phyloP scores from a whole-genome alignment of 2,113 vertebrate genomes.

The Siniperca chuatsi region DNA sequence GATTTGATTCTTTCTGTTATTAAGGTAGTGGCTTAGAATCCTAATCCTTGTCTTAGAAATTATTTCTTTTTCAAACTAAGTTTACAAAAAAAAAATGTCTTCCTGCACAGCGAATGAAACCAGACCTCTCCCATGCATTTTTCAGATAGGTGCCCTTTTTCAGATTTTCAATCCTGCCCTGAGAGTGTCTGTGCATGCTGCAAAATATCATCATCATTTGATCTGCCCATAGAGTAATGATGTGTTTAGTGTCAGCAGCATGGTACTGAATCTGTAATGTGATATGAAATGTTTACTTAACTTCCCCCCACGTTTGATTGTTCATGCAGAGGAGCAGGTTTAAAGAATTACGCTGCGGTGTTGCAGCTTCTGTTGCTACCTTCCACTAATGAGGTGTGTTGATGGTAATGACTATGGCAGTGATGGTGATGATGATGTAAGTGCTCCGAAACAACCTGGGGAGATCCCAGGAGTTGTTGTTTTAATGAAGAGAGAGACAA shows the following conservation, averaged over 20 bases:
- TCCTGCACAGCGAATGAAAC: conserved; percentile 19
- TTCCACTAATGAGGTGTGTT: conserved; percentile 70
- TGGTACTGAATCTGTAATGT: conserved; percentile 54
- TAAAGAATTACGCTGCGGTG: conserved; percentile 40
- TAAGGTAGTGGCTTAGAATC: conserved; percentile 53
- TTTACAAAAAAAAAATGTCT: conserved; percentile 3
- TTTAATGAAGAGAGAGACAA: conserved; percentile 64
- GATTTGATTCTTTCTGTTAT: conserved; percentile 46
- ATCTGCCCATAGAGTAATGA: conserved; percentile 64
- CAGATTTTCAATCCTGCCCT: conserved; percentile 36
- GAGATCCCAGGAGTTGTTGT: conserved; percentile 73
- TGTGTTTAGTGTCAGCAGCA: conserved; percentile 68
- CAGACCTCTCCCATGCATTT: conserved; percentile 43
- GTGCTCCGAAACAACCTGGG: conserved; percentile 73
- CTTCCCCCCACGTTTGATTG: conserved; percentile 46
- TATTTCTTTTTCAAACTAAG: conserved; percentile 39
- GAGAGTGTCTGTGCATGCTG: conserved; percentile 25
- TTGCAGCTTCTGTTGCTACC: conserved; percentile 55
- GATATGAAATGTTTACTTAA: conserved; percentile 68
- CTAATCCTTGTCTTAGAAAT: conserved; percentile 63
- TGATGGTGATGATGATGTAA: conserved; percentile 73
- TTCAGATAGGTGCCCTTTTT: conserved; percentile 25
- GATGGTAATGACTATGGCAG: conserved; percentile 65
- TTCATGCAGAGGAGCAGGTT: conserved; percentile 48
- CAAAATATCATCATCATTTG: conserved; percentile 52